phyloP scores from a whole-genome alignment of 2,113 vertebrate genomes.

The Hemibagrus wyckioides region DNA sequence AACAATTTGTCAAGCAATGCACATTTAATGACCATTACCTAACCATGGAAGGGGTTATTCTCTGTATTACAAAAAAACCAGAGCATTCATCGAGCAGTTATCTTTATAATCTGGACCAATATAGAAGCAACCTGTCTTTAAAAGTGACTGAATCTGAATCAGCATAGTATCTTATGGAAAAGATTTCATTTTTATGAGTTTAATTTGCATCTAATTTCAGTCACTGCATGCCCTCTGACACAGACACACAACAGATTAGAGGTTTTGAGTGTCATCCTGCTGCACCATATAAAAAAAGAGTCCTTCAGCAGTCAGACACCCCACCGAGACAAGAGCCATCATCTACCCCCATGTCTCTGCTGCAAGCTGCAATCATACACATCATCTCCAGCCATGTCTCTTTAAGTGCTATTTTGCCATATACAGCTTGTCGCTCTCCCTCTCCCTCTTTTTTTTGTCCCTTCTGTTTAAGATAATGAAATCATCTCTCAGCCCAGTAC shows the following conservation, averaged over 20 bases:
- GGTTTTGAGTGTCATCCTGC: slow-evolving; percentile 14
- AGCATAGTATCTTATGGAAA: background rate
- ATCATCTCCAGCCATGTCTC: slow-evolving; percentile 24
- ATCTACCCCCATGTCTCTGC: slow-evolving; percentile 20
- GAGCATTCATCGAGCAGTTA: background rate
- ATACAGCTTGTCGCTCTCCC: slow-evolving; percentile 38
- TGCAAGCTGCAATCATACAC: slow-evolving; percentile 27
- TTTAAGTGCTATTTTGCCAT: slow-evolving; percentile 20
- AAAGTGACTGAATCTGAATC: background rate
- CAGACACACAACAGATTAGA: slow-evolving; percentile 23
- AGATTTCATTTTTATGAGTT: background rate
- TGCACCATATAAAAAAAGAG: slow-evolving; percentile 27
- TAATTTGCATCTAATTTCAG: background rate
- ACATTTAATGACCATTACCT: background rate
- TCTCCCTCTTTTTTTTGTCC: slow-evolving; percentile 35
- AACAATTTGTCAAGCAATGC: background rate
- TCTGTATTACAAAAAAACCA: background rate
- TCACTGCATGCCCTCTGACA: slow-evolving; percentile 40
- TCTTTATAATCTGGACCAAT: background rate
- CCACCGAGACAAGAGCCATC: slow-evolving; percentile 27
- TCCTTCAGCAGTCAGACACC: slow-evolving; percentile 8
- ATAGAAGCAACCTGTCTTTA: background rate
- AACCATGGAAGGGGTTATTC: background rate
- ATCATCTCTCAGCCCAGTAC: background rate
- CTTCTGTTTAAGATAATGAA: background rate